These are phyloP conservation scores for Aplodontia rufa DNA, from an alignment of 2,113 vertebrate species.

Conservation along the genomic window DNA sequence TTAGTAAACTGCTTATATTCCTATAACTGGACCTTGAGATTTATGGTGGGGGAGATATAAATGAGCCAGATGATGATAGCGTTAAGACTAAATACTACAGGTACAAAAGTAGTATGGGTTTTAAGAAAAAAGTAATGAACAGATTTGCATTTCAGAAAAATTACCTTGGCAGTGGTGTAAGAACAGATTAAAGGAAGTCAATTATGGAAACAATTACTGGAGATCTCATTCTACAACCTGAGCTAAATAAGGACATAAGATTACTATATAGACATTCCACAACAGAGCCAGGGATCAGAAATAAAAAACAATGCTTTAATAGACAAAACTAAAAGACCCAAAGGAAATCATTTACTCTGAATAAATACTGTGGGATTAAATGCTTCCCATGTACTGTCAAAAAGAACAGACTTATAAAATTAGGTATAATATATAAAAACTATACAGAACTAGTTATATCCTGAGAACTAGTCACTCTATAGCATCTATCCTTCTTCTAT, in stretches of 20 bases:
- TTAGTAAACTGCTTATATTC: neutral
- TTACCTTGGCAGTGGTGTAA: neutral
- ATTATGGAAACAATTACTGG: neutral
- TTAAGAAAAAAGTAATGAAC: slow-evolving; percentile 38
- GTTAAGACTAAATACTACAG: slow-evolving; percentile 1
- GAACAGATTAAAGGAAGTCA: neutral
- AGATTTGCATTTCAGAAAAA: slow-evolving; percentile 45
- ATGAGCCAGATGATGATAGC: neutral
- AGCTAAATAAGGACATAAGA: neutral
- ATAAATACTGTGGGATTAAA: slow-evolving; percentile 40
- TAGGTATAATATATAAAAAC: neutral
- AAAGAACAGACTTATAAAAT: slow-evolving; percentile 46
- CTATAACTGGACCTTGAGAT: neutral
- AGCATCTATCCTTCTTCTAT: neutral
- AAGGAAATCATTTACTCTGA: slow-evolving; percentile 47
- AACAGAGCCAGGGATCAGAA: neutral
- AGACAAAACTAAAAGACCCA: slow-evolving; percentile 48
- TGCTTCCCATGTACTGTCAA: slow-evolving; percentile 28
- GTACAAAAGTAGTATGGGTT: neutral
- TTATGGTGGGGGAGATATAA: neutral
- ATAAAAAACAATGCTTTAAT: slow-evolving; percentile 32
- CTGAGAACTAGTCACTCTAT: neutral
- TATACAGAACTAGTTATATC: neutral
- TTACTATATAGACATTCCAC: neutral
- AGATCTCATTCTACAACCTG: neutral